Conservation (phyloP, 2,888 invertebrate species). For the Boloria euphrosyne region DNA sequence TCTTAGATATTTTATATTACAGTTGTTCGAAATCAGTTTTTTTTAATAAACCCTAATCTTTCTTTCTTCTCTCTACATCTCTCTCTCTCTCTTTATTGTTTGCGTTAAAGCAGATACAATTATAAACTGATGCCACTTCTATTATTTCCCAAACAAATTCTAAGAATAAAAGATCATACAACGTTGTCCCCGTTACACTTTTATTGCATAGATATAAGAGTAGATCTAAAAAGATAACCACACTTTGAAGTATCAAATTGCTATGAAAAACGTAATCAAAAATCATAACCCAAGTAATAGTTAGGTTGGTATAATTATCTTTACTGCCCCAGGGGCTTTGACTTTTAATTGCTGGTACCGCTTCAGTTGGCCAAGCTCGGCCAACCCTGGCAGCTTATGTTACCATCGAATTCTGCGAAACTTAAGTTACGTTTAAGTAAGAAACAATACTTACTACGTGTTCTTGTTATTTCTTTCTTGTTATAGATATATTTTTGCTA, state of each 20-base stretch:
- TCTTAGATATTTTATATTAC: no score
- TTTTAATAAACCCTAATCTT: no score
- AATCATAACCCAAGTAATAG: conserved; percentile 16
- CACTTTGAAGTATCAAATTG: conserved; percentile 6
- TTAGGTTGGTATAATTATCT: conserved; percentile 60
- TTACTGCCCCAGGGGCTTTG: conserved; percentile 67
- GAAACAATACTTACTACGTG: background rate
- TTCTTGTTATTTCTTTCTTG: no score
- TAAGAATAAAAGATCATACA: no score
- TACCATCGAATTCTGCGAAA: conserved; percentile 5
- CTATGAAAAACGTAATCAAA: conserved; percentile 14
- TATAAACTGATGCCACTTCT: no score
- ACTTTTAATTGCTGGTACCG: conserved; percentile 64
- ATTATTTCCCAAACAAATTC: no score
- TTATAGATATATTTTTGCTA: no score
- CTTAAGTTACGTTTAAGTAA: background rate
- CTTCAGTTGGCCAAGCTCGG: conserved; percentile 51
- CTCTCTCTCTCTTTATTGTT: no score
- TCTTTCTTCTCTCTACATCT: no score
- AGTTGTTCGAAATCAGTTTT: no score
- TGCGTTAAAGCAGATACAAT: no score
- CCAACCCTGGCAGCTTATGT: background rate
- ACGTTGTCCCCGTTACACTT: no score
- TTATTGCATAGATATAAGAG: background rate
- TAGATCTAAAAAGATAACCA: background rate